Base-by-base conservation (phyloP, 2,888 invertebrate genomes). In the Drosophila subsilvestris region DNA sequence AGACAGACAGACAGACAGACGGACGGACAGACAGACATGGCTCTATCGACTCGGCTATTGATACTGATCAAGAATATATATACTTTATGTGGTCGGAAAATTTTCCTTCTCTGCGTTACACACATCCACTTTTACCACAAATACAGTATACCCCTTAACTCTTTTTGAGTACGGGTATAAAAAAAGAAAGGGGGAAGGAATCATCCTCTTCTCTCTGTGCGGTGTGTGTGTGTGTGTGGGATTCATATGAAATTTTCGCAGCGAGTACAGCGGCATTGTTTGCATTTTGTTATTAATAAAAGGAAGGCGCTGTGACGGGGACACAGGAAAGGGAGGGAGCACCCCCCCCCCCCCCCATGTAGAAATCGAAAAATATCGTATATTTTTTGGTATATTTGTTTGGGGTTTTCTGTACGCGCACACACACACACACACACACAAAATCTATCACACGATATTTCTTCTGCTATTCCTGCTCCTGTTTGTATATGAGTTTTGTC, bases 251-350 rank as follows among this genome's bases (percentile, higher is more conserved):
- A 60, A 74, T 63, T 63, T 53, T 58, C 67, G 61, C 37, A 43
- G 60, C 56, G 47, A 37, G n/a, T 37, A 14, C 37, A n/a, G n/a
- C 63, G 50, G 67, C 72, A 61, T 72, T 86, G 78, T 83, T 83
- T 84, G 79, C 81, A 84, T 83, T 86, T 76, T 79, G 86, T 79
- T 83, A 83, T 86, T 83, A 86, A 83, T 86, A 84, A 83, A 32
- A 72, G 73, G 75, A 65, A 76, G 49, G 55, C 71, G 66, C 51
- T 56, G n/a, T 43, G 18, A 8, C 45, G 10, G 45, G 20, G 48
- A 53, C 54, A 68, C 62, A 72, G 51, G 78, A 51, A 65, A 54
- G 67, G 50, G 45, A 43, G 25, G 18, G 10, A 20, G 25, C 25
- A 6, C 6, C 25, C 25, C 4, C 5, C 20, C 20, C 20, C 20